These are phyloP conservation scores for Drosophila incognita DNA, from an alignment of 2,888 invertebrate species.

Conservation along the genomic window DNA sequence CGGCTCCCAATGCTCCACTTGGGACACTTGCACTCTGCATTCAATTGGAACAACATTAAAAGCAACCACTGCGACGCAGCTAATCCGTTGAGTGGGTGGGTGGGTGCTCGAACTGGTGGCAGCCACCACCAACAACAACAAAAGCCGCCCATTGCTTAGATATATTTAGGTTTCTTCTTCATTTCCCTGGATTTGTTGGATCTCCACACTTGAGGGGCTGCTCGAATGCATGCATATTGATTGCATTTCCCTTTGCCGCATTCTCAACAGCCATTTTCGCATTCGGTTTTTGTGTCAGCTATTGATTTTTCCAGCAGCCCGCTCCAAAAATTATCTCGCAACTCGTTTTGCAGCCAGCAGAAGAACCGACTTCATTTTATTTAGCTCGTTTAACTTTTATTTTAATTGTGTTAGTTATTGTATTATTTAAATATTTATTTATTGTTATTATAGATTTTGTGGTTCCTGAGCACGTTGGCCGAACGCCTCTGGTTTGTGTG, in stretches of 20 bases:
- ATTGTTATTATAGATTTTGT: constrained; percentile 23
- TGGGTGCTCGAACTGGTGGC: constrained; percentile 34
- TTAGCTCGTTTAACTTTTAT: constrained; percentile 5
- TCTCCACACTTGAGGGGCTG: constrained; percentile 62
- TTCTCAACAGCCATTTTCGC: constrained; percentile 23
- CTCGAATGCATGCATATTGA: constrained; percentile 37
- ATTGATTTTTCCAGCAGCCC: constrained; percentile 67
- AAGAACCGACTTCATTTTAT: constrained; percentile 1
- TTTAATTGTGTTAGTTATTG: constrained; percentile 7
- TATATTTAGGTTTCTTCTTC: constrained; percentile 33
- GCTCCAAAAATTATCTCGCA: constrained; percentile 1
- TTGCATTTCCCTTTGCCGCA: constrained; percentile 30
- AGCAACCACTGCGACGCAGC: constrained; percentile 58
- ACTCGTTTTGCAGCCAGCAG: background rate
- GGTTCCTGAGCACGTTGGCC: constrained; percentile 60
- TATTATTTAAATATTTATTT: constrained; percentile 20
- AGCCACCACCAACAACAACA: constrained; percentile 37
- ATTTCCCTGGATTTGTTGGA: constrained; percentile 22
- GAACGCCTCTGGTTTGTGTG: constrained; percentile 17
- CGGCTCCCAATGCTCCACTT: constrained; percentile 31
- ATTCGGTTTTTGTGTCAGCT: constrained; percentile 29
- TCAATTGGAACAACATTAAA: constrained; percentile 28
- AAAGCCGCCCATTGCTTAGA: constrained; percentile 31
- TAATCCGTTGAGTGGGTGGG: constrained; percentile 46
- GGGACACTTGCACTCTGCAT: constrained; percentile 29